phyloP scores from a whole-genome alignment of 2,888 invertebrate genomes.

The Cactoblastis cactorum region DNA sequence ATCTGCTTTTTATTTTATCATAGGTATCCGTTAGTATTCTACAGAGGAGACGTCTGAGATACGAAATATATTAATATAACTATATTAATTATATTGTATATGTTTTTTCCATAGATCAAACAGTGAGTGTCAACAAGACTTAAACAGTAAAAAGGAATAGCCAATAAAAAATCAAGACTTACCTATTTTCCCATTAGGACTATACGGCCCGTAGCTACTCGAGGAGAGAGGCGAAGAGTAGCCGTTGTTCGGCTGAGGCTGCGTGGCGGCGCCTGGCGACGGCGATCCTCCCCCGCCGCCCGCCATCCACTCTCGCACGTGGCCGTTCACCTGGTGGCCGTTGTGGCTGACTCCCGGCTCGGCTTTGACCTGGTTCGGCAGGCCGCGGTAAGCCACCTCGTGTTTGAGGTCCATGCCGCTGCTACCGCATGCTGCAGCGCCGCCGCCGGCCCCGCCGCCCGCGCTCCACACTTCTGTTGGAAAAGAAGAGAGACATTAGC shows the following conservation, averaged over 20 bases:
- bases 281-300: constrained; percentile 78
- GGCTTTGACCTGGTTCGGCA: constrained; percentile 74
- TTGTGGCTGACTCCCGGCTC: constrained; percentile 75
- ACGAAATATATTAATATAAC: too few relatives aligned
- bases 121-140: too few relatives aligned
- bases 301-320: constrained; percentile 76
- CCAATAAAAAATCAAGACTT: constrained; percentile 50
- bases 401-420: constrained; percentile 82
- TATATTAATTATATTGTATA: too few relatives aligned
- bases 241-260: constrained; percentile 84
- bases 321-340: constrained; percentile 71
- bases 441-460: constrained; percentile 74
- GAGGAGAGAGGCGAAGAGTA: constrained; percentile 93
- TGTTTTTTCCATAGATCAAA: too few relatives aligned
- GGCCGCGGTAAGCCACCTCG: constrained; percentile 80
- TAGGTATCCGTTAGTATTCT: too few relatives aligned
- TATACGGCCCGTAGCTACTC: constrained; percentile 93
- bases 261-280: constrained; percentile 83
- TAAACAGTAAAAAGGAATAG: too few relatives aligned
- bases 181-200: constrained; percentile 94
- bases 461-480: constrained; percentile 74
- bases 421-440: constrained; percentile 77
- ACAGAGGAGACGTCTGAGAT: too few relatives aligned
- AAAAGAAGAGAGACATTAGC: constrained; percentile 15
- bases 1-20: too few relatives aligned